Percentiles rank a stretch among this genome's conserved stretches.
phyloP scores from a whole-genome alignment of 2,888 invertebrate genomes.

The Atethmia centrago region DNA sequence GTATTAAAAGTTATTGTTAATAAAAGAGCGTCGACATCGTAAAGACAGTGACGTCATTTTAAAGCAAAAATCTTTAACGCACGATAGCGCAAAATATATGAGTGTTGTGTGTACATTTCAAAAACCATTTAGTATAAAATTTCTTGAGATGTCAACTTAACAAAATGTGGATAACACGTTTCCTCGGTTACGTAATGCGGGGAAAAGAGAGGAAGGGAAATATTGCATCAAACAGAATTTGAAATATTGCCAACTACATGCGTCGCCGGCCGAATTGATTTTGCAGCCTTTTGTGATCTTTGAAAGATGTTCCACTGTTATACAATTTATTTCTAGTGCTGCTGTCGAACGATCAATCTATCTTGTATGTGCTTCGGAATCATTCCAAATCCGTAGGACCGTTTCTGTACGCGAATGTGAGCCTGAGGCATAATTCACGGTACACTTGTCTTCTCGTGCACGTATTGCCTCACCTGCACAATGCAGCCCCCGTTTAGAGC shows the following conservation, averaged over 20 bases:
- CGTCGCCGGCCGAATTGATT: slow-evolving; percentile 84
- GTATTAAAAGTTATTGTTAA: neutral
- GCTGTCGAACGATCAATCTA: slow-evolving; percentile 44
- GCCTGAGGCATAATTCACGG: slow-evolving; percentile 38
- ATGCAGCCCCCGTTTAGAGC: slow-evolving; percentile 37
- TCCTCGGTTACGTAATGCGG: slow-evolving; percentile 76
- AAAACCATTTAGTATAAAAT: slow-evolving; percentile 60
- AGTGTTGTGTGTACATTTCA: slow-evolving; percentile 21
- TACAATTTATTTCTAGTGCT: slow-evolving; percentile 64
- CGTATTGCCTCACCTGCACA: slow-evolving; percentile 29
- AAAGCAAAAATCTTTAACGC: slow-evolving; percentile 2
- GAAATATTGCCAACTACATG: slow-evolving; percentile 88
- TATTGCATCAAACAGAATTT: slow-evolving; percentile 86
- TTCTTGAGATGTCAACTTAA: slow-evolving; percentile 65
- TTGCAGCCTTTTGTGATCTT: slow-evolving; percentile 78
- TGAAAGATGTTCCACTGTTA: slow-evolving; percentile 66
- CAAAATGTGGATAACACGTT: slow-evolving; percentile 70
- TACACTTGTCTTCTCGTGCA: slow-evolving; percentile 29
- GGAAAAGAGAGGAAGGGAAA: slow-evolving; percentile 76
- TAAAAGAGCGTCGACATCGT: neutral
- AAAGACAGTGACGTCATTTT: neutral
- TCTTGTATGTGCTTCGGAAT: slow-evolving; percentile 39
- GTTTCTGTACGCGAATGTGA: slow-evolving; percentile 22
- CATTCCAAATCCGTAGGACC: slow-evolving; percentile 34
- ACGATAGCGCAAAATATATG: slow-evolving; percentile 7